Evolutionary conservation across 92 coral and sea anemone species (phyloP).

Genomic region (Micromussa lordhowensis): DNA sequence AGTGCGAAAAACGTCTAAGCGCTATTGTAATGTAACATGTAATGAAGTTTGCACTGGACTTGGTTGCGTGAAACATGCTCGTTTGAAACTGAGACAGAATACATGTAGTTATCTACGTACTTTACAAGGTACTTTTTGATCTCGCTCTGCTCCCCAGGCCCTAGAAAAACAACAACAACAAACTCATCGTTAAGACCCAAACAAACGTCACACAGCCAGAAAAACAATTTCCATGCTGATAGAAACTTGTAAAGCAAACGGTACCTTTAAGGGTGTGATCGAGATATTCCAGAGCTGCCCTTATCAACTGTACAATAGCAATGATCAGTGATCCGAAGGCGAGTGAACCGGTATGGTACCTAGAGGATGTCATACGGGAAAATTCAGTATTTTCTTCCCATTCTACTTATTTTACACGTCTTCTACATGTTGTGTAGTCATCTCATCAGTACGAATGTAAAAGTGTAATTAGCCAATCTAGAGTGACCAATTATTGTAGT

Average conservation of each 20-base stretch:
- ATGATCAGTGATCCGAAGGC: constrained; percentile 98
- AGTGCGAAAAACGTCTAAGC: too few relatives aligned
- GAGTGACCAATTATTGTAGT: background rate
- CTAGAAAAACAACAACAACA: constrained; percentile 29
- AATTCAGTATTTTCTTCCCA: background rate
- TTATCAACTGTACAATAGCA: constrained; percentile 93
- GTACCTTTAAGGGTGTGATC: constrained; percentile 92
- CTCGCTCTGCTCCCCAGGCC: constrained; percentile 69
- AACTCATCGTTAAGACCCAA: background rate
- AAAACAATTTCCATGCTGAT: background rate
- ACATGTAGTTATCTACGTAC: constrained; percentile 8
- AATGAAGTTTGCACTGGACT: background rate
- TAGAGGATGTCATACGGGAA: background rate
- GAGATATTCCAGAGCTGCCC: constrained; percentile 88
- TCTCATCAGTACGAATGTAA: too few relatives aligned
- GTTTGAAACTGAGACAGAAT: background rate
- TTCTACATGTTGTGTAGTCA: too few relatives aligned
- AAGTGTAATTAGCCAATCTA: background rate
- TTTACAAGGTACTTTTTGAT: constrained; percentile 60
- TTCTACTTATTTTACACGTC: background rate
- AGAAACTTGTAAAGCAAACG: background rate
- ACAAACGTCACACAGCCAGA: background rate
- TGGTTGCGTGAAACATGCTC: background rate
- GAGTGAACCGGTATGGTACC: constrained; percentile 96
- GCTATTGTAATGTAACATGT: background rate